Conservation (phyloP, 2,113 vertebrate genomes). For the Myiozetetes cayanensis region DNA sequence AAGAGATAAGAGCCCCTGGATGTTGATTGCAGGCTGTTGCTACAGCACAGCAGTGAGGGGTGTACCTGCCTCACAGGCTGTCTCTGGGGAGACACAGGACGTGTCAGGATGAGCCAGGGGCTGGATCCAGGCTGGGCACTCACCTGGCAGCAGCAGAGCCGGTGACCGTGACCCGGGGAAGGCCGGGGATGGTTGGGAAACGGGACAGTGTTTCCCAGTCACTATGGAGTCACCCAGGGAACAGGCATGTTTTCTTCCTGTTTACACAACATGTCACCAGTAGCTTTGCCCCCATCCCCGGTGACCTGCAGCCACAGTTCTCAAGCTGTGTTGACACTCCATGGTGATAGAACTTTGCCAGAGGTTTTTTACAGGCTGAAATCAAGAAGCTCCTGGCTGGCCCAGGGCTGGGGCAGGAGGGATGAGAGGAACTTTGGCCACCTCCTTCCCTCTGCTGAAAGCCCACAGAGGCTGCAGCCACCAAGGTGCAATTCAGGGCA, state of each 20-base stretch:
- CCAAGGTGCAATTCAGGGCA: background rate
- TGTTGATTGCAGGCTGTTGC: background rate
- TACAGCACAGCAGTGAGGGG: background rate
- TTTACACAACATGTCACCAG: conserved; percentile 3
- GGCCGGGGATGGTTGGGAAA: background rate
- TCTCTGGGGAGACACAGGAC: too few relatives aligned
- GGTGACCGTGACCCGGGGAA: background rate
- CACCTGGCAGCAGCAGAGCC: background rate
- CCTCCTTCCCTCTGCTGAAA: background rate
- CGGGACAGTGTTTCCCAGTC: background rate
- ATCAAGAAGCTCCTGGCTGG: background rate
- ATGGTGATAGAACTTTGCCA: background rate
- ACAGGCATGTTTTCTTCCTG: conserved; percentile 31
- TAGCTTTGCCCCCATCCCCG: background rate
- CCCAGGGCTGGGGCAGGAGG: background rate
- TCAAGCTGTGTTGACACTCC: background rate
- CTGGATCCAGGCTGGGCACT: background rate
- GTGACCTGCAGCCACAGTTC: background rate
- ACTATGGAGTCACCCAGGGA: conserved; percentile 39
- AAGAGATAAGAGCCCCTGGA: background rate
- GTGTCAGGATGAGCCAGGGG: too few relatives aligned
- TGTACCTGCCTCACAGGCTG: too few relatives aligned
- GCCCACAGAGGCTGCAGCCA: background rate
- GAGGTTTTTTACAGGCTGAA: background rate
- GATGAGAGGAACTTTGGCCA: background rate